These are phyloP conservation scores for Zaprionus obscuricornis DNA, from an alignment of 2,888 invertebrate genomes.

Conservation along the genomic window DNA sequence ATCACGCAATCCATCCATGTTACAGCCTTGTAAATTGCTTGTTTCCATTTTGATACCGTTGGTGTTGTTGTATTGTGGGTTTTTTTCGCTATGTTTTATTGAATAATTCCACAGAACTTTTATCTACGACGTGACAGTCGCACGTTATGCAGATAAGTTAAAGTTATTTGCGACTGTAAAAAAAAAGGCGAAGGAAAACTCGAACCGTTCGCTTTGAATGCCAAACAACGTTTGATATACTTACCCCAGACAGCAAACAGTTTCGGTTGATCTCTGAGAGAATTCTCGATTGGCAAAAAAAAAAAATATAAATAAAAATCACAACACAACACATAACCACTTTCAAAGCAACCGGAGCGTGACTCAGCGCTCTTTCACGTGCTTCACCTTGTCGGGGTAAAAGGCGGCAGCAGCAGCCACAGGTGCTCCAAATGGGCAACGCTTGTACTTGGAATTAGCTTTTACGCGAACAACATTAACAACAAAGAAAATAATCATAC, in stretches of 20 bases:
- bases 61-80: too few relatives aligned
- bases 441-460: conserved; percentile 17
- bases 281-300: conserved; percentile 30
- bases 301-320: conserved; percentile 25
- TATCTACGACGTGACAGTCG: conserved; percentile 59
- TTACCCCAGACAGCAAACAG: conserved; percentile 38
- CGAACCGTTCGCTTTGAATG: conserved; percentile 45
- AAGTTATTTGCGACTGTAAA: background rate
- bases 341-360: conserved; percentile 66
- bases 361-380: conserved; percentile 71
- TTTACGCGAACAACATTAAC: too few relatives aligned
- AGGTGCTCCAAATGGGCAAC: conserved; percentile 45
- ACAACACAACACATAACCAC: too few relatives aligned
- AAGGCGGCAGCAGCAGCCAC: conserved; percentile 60
- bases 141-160: conserved; percentile 50
- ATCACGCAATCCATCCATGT: conserved; percentile 26
- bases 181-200: background rate
- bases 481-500: too few relatives aligned
- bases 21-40: conserved; percentile 41
- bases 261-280: conserved; percentile 42
- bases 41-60: conserved; percentile 44
- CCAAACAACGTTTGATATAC: conserved; percentile 48
- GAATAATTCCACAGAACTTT: conserved; percentile 2
- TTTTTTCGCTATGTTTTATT: too few relatives aligned
- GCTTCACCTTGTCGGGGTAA: conserved; percentile 66